Base-by-base conservation (phyloP, 37 sponge, comb jelly and placozoan species). In the Hormiphora californensis region DNA sequence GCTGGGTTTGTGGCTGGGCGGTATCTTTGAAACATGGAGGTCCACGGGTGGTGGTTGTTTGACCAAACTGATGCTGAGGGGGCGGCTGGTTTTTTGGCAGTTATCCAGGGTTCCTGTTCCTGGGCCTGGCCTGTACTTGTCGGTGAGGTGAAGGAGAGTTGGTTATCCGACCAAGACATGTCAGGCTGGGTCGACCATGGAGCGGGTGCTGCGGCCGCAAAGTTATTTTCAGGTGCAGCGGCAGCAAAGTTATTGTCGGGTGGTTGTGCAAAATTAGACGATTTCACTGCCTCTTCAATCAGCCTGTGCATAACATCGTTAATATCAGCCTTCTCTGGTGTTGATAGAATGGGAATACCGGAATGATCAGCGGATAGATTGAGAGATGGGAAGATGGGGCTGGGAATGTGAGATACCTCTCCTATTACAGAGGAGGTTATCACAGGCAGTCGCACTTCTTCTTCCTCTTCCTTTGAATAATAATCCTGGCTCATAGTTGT, bases 231-330 rank as follows among this genome's bases (percentile, higher is more conserved):
- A n/a, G n/a, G n/a, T n/a, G n/a, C n/a, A n/a, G n/a, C n/a, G n/a
- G n/a, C n/a, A n/a, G n/a, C n/a, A n/a, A n/a, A n/a, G n/a, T n/a
- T n/a, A n/a, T n/a, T n/a, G n/a, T n/a, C n/a, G n/a, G n/a, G n/a
- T n/a, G n/a, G n/a, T n/a, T n/a, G n/a, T n/a, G n/a, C n/a, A n/a
- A n/a, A n/a, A n/a, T n/a, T n/a, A n/a, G 17, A 43, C 15, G 81
- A 73, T 40, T 73, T 73, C 46, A 73, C 81, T 43, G 81, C 43
- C 25, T 73, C 81, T 41, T 73, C 81, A 36, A 73, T 73, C 44
- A 73, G 23, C 12, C 40, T 73, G 19, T 73, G 40, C 46, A 73
- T 22, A 5, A 73, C 81, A 36, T 73, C 81, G 23, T 73, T 36
- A 40, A 73, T 73, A 2, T 73, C 81, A 36, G 81, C 43, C 1